Base-by-base conservation (phyloP, 2,113 vertebrate genomes). In the Amblyornis subalaris region DNA sequence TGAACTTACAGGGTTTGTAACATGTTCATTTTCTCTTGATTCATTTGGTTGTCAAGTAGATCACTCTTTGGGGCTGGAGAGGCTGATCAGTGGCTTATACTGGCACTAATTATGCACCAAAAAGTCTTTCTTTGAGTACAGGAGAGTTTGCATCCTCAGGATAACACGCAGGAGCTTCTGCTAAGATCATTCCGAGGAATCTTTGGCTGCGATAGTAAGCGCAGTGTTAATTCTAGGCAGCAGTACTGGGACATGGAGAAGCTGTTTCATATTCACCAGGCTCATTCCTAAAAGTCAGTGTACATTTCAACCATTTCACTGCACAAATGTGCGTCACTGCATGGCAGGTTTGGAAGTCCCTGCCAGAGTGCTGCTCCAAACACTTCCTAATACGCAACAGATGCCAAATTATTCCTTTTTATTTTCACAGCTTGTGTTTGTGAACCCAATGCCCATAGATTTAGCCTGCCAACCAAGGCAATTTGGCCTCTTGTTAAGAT, bases 361-460 rank as follows among this genome's bases (percentile, higher is more conserved):
- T 92, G 90, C 86, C 93, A 91, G 61, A 90, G 65, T 44, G 73
- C 50, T 86, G 82, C 94, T 96, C 86, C 79, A 71, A 94, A 91
- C 78, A 26, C 78, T 93, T 77, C 75, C 61, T 96, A 84, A 84
- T 93, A 76, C 40, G 82, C 88, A 96, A 38, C 92, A 93, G 87
- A 92, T 88, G 92, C 96, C 94, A 92, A 94, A 95, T 96, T 82
- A 89, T 83, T 92, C 61, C 93, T 94, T 95, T 88, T 96, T 94
- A 92, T 96, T 96, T 96, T 89, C 91, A 85, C 95, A 95, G 95
- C 89, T 95, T 97, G 95, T 95, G 89, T 94, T 95, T 94, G 62
- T 93, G 87, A 71, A 92, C 57, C 84, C 93, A 74, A 1, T 89
- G 92, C 95, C 94, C 90, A 29, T 70, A 74, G 82, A 70, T 73